phyloP scores from a whole-genome alignment of 1,140 invertebrate genomes.

The Gyrodactylus salaris region DNA sequence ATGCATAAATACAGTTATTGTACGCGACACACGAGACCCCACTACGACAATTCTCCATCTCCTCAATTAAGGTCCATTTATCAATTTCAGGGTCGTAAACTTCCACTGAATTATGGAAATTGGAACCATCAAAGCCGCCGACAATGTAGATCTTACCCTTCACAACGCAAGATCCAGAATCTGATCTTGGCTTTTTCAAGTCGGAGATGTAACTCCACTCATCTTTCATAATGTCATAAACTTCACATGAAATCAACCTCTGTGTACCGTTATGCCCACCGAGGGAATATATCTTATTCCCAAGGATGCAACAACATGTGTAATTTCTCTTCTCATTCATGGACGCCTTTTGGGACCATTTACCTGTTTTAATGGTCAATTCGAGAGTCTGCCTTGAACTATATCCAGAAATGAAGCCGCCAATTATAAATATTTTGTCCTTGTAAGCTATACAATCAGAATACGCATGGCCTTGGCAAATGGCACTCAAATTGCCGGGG shows the following conservation, averaged over 20 bases:
- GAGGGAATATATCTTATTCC: conserved; percentile 43
- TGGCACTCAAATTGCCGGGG: neutral
- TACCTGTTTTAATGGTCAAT: conserved; percentile 6
- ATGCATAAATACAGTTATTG: conserved; percentile 20
- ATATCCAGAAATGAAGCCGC: conserved; percentile 9
- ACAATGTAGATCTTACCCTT: conserved; percentile 25
- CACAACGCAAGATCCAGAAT: conserved; percentile 32
- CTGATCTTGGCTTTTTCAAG: conserved; percentile 30
- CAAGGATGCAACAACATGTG: conserved; percentile 30
- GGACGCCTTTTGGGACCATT: conserved; percentile 8
- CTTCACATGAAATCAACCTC: neutral
- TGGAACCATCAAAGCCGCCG: conserved; percentile 53
- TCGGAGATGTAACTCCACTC: conserved; percentile 23
- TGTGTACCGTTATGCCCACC: conserved; percentile 12
- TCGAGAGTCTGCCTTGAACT: conserved; percentile 4
- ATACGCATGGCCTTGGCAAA: conserved; percentile 8
- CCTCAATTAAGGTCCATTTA: conserved; percentile 44
- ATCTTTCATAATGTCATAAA: conserved; percentile 24
- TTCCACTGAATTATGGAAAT: conserved; percentile 48
- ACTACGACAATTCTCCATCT: conserved; percentile 33
- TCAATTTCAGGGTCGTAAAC: conserved; percentile 44
- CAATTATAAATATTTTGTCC: conserved; percentile 10
- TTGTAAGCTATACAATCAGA: conserved; percentile 8
- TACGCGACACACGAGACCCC: conserved; percentile 18
- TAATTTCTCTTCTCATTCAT: conserved; percentile 11